These are phyloP conservation scores for Myopa tessellatipennis DNA, from an alignment of 2,888 invertebrate genomes.

Conservation along the genomic window DNA sequence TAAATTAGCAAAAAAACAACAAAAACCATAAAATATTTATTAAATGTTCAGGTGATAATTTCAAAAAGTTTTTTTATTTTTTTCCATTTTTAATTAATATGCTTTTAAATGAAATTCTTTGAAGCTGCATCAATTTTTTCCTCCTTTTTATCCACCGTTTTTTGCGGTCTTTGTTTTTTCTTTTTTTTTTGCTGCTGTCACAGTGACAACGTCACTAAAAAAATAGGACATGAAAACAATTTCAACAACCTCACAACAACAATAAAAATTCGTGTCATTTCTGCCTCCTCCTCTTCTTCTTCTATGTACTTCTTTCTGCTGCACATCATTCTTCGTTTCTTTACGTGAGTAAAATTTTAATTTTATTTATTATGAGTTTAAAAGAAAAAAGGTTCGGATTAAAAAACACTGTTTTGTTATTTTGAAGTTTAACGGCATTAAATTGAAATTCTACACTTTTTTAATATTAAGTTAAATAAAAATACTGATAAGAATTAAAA, in stretches of 20 bases:
- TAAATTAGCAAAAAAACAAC: too few relatives aligned
- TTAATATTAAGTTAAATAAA: too few relatives aligned
- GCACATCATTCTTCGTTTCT: not conserved
- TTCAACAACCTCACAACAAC: not conserved
- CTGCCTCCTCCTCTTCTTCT: not conserved
- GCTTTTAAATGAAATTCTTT: too few relatives aligned
- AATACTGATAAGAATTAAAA: too few relatives aligned
- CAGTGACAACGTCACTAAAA: not conserved
- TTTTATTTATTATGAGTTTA: not conserved
- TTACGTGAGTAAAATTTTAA: slow-evolving; percentile 11
- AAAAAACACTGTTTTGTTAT: too few relatives aligned
- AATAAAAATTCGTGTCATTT: not conserved
- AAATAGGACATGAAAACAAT: not conserved
- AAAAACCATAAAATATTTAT: not conserved
- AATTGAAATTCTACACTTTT: too few relatives aligned
- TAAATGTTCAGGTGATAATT: not conserved
- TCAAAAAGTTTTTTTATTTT: not conserved
- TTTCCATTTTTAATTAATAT: not conserved
- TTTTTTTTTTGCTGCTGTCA: not conserved
- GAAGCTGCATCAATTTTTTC: not conserved
- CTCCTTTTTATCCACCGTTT: not conserved
- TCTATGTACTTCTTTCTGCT: too few relatives aligned
- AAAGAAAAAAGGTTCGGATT: too few relatives aligned
- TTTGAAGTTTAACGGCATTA: too few relatives aligned
- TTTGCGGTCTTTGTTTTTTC: not conserved